Conservation (phyloP, 64 coral and sea anemone genomes). For the Acropora yongei region DNA sequence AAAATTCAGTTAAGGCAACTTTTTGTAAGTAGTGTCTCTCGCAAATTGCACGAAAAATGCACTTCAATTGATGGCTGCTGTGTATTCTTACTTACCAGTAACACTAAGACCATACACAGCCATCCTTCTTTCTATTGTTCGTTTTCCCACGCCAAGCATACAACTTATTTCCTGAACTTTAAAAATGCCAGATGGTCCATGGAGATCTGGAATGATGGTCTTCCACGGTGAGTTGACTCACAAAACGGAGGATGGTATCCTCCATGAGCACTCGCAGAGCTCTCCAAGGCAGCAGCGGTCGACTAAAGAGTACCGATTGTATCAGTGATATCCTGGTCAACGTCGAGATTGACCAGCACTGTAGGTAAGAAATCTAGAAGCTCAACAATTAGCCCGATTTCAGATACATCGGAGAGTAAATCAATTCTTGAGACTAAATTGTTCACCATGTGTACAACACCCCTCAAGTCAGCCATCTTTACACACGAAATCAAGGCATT, state of each 20-base stretch:
- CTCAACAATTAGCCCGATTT: slow-evolving; percentile 22
- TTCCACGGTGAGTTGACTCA: slow-evolving; percentile 34
- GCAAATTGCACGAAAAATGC: not conserved
- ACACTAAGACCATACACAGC: slow-evolving; percentile 42
- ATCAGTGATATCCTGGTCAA: slow-evolving; percentile 47
- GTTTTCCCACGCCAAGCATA: slow-evolving; percentile 23
- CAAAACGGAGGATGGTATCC: not conserved
- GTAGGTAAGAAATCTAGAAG: slow-evolving; percentile 21
- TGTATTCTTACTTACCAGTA: slow-evolving; percentile 16
- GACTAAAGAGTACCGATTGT: slow-evolving; percentile 22
- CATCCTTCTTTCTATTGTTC: slow-evolving; percentile 56
- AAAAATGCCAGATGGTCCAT: slow-evolving; percentile 18
- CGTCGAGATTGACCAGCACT: slow-evolving; percentile 48
- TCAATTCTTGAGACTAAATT: not conserved
- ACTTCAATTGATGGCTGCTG: not conserved
- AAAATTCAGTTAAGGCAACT: too few species aligned
- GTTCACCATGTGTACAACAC: not conserved
- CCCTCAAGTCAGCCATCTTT: not conserved
- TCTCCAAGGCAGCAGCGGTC: slow-evolving; percentile 5
- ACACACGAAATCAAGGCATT: not conserved
- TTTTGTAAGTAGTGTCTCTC: too few species aligned
- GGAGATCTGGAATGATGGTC: slow-evolving; percentile 57
- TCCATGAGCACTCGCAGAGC: not conserved
- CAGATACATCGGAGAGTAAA: slow-evolving; percentile 12
- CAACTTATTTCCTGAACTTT: slow-evolving; percentile 33